Base-by-base conservation (phyloP, 2,888 invertebrate genomes). In the Mesoligia furuncula region DNA sequence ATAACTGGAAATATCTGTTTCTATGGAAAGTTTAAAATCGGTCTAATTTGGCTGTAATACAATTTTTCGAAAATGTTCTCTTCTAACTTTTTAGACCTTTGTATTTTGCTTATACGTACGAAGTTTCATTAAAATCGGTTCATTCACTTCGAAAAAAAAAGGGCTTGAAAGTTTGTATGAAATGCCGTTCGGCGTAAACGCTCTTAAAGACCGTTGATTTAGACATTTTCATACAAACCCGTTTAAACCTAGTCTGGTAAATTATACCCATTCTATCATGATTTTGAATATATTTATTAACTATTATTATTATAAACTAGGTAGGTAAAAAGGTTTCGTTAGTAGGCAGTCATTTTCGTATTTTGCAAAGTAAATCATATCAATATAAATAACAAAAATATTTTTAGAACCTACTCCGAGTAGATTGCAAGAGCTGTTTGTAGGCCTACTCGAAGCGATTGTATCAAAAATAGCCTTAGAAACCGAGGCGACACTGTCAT, bases 391-490 rank as follows among this genome's bases (percentile, higher is more conserved):
- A 51, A 59, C 1, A 15, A 69, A 61, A 64, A 77, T 75, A 69
- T 75, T 81, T 82, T 45, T 72, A 39, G 51, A 42, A 36, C 57
- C 54, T 57, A 51, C 57, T 70, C 31, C 17, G 39, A 73, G 39
- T 73, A 57, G 39, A 83, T 78, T 69, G 78, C 61, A n/a, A 31
- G 4, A 73, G 64, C 45, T 72, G 31, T 82, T 82, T 61, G 72
- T 36, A 24, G 65, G 39, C n/a, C n/a, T 57, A 57, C 59, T 54
- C 17, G 20, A 78, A 70, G 57, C 31, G 69, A 70, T 24, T 64
- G 78, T 81, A 75, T 74, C 61, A 68, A 77, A 79, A 81, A 85
- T 79, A 70, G 75, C 62, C 6, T 48, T 39, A 72, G 62, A 66
- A 72, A 73, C 42, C 20, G 36, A 57, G 27, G 72, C 39, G 80